Evolutionary conservation across 1,140 invertebrate species (phyloP).

Genomic region (Cotesia vestalis): DNA sequence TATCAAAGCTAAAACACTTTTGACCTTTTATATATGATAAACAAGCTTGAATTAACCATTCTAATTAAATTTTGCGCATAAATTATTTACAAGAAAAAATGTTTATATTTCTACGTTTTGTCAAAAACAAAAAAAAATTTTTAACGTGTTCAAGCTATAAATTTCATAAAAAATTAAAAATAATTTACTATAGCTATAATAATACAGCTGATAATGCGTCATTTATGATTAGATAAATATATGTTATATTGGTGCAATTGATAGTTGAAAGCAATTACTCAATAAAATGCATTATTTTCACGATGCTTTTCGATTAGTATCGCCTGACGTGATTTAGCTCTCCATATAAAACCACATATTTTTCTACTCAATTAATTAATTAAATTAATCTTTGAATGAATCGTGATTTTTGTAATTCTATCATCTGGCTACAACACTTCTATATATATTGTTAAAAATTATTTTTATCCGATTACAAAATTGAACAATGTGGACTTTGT

Average conservation of each 20-base stretch:
- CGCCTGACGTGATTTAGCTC: conserved; percentile 14
- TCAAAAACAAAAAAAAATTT: neutral
- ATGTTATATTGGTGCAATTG: neutral
- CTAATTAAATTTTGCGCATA: too few species aligned
- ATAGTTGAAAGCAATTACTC: neutral
- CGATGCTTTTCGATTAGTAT: conserved; percentile 10
- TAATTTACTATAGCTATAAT: neutral
- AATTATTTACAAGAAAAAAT: too few species aligned
- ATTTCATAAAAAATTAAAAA: neutral
- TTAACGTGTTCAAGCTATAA: neutral
- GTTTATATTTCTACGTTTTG: too few species aligned
- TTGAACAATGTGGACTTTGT: too few species aligned
- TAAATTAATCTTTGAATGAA: too few species aligned
- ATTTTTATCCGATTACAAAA: too few species aligned
- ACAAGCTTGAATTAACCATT: too few species aligned
- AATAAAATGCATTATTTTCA: conserved; percentile 12
- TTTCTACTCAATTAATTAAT: neutral
- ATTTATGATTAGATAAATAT: conserved; percentile 13
- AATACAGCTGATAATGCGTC: neutral
- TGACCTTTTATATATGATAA: too few species aligned
- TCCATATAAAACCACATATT: neutral
- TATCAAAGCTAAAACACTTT: too few species aligned
- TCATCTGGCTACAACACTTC: too few species aligned
- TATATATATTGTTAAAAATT: too few species aligned
- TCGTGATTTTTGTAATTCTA: too few species aligned